Base-by-base conservation (phyloP, 2,888 invertebrate genomes). In the Andrena dorsata region DNA sequence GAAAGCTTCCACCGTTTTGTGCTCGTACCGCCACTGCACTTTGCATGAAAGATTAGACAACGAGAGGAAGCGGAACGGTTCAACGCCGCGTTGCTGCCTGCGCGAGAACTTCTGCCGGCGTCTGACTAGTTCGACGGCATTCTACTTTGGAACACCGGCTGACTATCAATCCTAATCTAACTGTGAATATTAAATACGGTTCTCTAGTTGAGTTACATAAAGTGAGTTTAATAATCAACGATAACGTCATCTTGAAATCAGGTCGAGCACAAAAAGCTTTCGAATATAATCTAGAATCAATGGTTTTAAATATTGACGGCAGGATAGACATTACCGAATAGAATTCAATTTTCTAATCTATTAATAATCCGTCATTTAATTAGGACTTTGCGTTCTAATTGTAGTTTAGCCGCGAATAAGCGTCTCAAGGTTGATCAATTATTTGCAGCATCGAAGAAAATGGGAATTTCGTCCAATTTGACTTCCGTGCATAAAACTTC, bases 21-120 rank as follows among this genome's bases (percentile, higher is more conserved):
- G 53, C 53, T 71, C 58, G 26, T n/a, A 5, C 61, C 41, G 51
- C 6, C 47, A 10, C 56, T 79, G 71, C 74, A 71, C 79, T 85
- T 83, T 76, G 70, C 82, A 83, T 83, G 82, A 80, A 70, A 83
- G 82, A 85, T 85, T 85, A 83, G 80, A 80, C 80, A 66, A 69
- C 71, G 68, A 16, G 28, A 66, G 69, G 60, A 76, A 32, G 51
- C 56, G 73, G 68, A 77, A 79, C 65, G 28, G 20, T 70, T 56
- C 74, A 20, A 26, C 13, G 23, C 49, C 51, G 68, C 49, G 32
- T 64, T 51, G 41, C 35, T 16, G 53, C 10, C 32, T n/a, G 56
- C 26, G 26, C 72, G 8, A 66, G 61, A 49, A 60, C 60, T 72
- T 61, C 35, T 51, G 2, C 61, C 4, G 16, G 28, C 1, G 49